Percentiles rank a stretch among this genome's conserved stretches.
Conservation (phyloP, 2,113 vertebrate genomes). For the Prinia subflava region DNA sequence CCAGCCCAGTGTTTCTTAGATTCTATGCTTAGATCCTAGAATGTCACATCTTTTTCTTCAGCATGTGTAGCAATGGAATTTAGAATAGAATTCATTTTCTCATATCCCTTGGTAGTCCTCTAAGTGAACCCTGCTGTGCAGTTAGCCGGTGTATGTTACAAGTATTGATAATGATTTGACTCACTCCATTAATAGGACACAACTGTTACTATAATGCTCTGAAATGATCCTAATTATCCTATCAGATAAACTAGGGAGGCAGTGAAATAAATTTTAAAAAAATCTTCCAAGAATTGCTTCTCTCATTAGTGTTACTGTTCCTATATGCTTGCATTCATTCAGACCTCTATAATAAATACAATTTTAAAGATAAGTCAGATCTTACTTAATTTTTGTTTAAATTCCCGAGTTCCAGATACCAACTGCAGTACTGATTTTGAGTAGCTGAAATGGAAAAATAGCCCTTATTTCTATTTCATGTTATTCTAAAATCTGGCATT, state of each 20-base stretch:
- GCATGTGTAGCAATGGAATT: neutral
- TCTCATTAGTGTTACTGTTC: neutral
- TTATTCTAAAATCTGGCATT: neutral
- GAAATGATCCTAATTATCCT: neutral
- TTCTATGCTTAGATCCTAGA: neutral
- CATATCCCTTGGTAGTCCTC: neutral
- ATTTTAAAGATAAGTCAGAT: neutral
- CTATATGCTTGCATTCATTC: neutral
- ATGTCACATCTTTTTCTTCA: neutral
- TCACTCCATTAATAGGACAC: neutral
- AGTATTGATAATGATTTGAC: neutral
- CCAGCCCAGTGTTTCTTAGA: fast-evolving
- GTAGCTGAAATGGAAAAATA: neutral
- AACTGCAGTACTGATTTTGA: neutral
- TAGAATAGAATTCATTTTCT: too few relatives aligned
- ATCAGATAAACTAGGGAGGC: neutral
- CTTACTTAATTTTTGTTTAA: neutral
- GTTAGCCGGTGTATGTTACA: neutral
- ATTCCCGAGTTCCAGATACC: neutral
- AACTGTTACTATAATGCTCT: neutral
- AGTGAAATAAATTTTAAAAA: neutral
- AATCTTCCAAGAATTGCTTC: neutral
- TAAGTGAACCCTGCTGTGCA: neutral
- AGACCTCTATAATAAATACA: neutral
- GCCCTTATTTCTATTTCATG: fast-evolving